These are phyloP conservation scores for Pristis pectinata DNA, from an alignment of 2,797 vertebrate genomes.

Conservation along the genomic window DNA sequence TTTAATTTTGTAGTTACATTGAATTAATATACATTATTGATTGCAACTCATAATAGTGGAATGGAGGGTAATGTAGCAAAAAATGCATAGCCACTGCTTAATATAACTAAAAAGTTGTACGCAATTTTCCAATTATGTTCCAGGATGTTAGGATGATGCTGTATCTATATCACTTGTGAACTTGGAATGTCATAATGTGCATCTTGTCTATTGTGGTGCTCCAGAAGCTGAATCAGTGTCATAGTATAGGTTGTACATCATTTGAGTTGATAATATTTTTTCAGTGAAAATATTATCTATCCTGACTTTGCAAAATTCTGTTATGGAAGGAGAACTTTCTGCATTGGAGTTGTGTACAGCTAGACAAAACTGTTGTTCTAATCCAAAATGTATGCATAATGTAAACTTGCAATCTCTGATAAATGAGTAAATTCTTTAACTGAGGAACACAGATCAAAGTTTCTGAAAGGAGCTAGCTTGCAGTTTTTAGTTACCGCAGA, in stretches of 20 bases:
- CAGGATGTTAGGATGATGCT: background rate
- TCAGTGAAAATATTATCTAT: background rate
- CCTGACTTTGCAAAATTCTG: background rate
- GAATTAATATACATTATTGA: background rate
- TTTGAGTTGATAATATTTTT: background rate
- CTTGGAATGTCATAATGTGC: background rate
- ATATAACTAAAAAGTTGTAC: background rate
- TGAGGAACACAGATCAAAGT: background rate
- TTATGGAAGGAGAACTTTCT: background rate
- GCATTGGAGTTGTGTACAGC: background rate
- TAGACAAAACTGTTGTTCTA: background rate
- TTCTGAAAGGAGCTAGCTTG: background rate
- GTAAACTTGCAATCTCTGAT: background rate
- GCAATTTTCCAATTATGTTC: background rate
- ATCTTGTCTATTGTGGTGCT: background rate
- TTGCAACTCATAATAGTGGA: background rate
- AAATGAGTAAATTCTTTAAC: background rate
- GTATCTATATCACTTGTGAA: background rate
- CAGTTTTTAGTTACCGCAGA: background rate
- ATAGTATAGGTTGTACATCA: background rate
- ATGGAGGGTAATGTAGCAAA: background rate
- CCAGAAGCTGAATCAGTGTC: background rate
- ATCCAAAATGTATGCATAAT: background rate
- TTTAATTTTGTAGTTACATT: background rate
- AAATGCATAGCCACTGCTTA: background rate